These are phyloP conservation scores for Tachysurus fulvidraco DNA, from an alignment of 2,113 vertebrate species.

Conservation along the genomic window DNA sequence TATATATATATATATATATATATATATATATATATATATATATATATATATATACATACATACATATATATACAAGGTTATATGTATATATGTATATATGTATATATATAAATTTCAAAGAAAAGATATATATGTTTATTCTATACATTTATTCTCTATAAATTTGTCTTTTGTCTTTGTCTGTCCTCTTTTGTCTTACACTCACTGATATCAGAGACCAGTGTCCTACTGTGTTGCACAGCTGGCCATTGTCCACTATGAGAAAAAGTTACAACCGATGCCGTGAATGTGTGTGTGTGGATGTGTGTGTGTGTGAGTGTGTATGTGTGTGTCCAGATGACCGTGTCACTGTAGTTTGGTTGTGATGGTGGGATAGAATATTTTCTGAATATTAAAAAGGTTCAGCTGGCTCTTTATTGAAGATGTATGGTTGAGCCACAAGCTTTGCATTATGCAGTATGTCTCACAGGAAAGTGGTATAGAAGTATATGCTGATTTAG, in stretches of 20 bases:
- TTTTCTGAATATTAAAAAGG: slow-evolving; percentile 33
- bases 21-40: slow-evolving; percentile 55
- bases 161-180: slow-evolving; percentile 70
- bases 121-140: slow-evolving; percentile 71
- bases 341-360: slow-evolving; percentile 74
- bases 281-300: slow-evolving; percentile 32
- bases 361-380: slow-evolving; percentile 27
- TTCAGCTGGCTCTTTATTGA: slow-evolving; percentile 19
- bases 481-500: slow-evolving; percentile 10
- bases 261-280: slow-evolving; percentile 57
- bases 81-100: too few species aligned
- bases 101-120: slow-evolving; percentile 36
- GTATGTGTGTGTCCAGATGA: slow-evolving; percentile 59
- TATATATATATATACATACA: slow-evolving; percentile 68
- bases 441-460: slow-evolving; percentile 45
- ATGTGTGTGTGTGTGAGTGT: not conserved
- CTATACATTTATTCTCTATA: slow-evolving; percentile 70
- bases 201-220: slow-evolving; percentile 74
- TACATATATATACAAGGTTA: slow-evolving; percentile 65
- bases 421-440: slow-evolving; percentile 20
- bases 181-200: slow-evolving; percentile 67
- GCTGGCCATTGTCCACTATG: slow-evolving; percentile 66
- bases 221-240: slow-evolving; percentile 72
- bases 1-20: slow-evolving; percentile 64
- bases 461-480: slow-evolving; percentile 37